Evolutionary conservation across 2,888 invertebrate genomes (phyloP).

Genomic region (Napeogenes inachia): DNA sequence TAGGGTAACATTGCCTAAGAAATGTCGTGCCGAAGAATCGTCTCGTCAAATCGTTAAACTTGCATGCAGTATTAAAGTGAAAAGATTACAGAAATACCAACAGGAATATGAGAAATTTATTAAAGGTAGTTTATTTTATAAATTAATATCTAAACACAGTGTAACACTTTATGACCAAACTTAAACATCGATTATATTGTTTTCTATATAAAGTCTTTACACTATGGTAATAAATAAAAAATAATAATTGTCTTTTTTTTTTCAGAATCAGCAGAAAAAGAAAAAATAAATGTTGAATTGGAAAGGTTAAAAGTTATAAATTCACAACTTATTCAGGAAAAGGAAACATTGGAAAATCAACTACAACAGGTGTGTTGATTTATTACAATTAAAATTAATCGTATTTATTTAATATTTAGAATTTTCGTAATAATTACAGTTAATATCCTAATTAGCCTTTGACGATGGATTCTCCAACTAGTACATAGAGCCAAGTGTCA

Average conservation of each 20-base stretch:
- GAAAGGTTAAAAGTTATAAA: conserved; percentile 67
- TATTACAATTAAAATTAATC: neutral
- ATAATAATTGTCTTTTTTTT: neutral
- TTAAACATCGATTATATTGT: too few relatives aligned
- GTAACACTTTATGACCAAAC: neutral
- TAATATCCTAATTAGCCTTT: too few relatives aligned
- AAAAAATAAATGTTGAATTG: conserved; percentile 81
- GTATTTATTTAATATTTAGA: too few relatives aligned
- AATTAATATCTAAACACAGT: neutral
- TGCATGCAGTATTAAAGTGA: conserved; percentile 94
- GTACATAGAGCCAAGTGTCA: too few relatives aligned
- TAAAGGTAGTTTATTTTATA: conserved; percentile 50
- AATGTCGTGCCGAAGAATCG: conserved; percentile 93
- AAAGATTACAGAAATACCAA: conserved; percentile 96
- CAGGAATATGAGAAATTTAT: conserved; percentile 82
- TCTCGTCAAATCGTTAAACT: conserved; percentile 92
- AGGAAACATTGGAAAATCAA: conserved; percentile 58
- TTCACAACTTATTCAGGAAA: conserved; percentile 64
- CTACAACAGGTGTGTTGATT: conserved; percentile 49
- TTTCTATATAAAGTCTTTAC: too few relatives aligned
- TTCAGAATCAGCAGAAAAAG: conserved; percentile 76
- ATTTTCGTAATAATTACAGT: too few relatives aligned
- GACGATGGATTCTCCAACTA: too few relatives aligned
- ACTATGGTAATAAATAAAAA: too few relatives aligned
- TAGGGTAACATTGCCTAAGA: conserved; percentile 94